phyloP scores from a whole-genome alignment of 1,140 invertebrate genomes.

The Pseudachorutes palmiensis region DNA sequence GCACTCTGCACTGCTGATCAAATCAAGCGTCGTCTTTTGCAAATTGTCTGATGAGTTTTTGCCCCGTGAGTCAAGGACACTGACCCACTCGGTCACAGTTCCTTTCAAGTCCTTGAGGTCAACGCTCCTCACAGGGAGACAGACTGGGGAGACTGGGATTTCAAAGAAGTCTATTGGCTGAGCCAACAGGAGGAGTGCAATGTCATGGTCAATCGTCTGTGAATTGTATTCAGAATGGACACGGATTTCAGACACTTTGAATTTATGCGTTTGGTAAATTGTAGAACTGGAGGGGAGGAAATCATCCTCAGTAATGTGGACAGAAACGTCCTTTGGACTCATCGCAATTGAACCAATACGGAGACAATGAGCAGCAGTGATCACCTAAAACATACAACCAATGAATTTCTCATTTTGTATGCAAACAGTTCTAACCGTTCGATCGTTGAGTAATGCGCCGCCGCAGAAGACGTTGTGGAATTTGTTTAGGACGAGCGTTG shows the following conservation, averaged over 20 bases:
- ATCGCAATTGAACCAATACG: not conserved
- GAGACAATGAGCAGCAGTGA: not conserved
- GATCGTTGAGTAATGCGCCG: slow-evolving; percentile 22
- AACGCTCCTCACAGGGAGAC: not conserved
- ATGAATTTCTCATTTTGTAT: not conserved
- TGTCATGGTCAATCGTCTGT: slow-evolving; percentile 22
- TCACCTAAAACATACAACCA: not conserved
- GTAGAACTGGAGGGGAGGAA: not conserved
- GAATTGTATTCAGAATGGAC: slow-evolving; percentile 20
- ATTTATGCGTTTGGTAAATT: slow-evolving; percentile 8
- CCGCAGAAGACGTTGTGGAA: slow-evolving; percentile 18
- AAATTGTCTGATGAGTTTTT: slow-evolving; percentile 1
- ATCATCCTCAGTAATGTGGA: not conserved
- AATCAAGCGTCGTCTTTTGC: not conserved
- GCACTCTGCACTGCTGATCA: not conserved
- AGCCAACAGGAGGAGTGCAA: slow-evolving; percentile 22
- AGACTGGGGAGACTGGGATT: not conserved
- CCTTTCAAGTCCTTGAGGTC: not conserved
- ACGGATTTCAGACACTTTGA: slow-evolving; percentile 7
- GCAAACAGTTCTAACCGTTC: not conserved
- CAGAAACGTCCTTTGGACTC: not conserved
- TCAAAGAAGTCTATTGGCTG: slow-evolving; percentile 19
- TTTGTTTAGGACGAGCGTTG: slow-evolving; percentile 13
- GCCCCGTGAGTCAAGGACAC: not conserved
- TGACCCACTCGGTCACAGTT: slow-evolving; percentile 8